These are phyloP conservation scores for Hycleus phaleratus DNA, from an alignment of 1,140 invertebrate species.

Conservation along the genomic window DNA sequence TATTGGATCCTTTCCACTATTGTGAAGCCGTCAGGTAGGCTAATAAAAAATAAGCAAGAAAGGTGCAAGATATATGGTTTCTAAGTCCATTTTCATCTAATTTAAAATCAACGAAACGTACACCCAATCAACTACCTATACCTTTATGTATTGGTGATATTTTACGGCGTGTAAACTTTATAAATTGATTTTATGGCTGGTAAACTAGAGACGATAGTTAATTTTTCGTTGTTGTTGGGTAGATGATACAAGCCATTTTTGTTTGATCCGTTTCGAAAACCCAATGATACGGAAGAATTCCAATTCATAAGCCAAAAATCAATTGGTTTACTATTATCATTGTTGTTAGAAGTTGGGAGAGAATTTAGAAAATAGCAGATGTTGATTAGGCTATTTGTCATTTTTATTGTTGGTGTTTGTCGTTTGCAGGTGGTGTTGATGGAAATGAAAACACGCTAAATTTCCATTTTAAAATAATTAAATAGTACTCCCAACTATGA, in stretches of 20 bases:
- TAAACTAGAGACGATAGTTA: not conserved
- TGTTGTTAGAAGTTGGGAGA: too few relatives aligned
- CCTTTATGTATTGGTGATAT: not conserved
- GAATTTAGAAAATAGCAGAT: not conserved
- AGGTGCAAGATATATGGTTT: too few relatives aligned
- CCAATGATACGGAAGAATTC: too few relatives aligned
- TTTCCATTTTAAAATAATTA: constrained; percentile 7
- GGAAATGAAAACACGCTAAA: constrained; percentile 10
- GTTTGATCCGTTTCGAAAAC: too few relatives aligned
- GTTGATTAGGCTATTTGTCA: constrained; percentile 13
- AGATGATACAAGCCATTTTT: too few relatives aligned
- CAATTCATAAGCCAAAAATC: too few relatives aligned
- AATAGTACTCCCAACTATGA: constrained; percentile 10
- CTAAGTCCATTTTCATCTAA: constrained; percentile 12
- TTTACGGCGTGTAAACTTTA: constrained; percentile 19
- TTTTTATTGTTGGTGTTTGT: not conserved
- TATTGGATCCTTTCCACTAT: not conserved
- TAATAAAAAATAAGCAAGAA: not conserved
- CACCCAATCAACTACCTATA: too few relatives aligned
- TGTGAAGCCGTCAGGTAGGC: not conserved
- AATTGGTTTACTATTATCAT: too few relatives aligned
- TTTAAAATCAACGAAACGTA: constrained; percentile 8
- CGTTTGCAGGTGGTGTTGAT: constrained; percentile 13
- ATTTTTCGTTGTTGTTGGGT: too few relatives aligned
- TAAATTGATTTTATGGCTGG: constrained; percentile 19